Conservation (phyloP, 2,888 invertebrate genomes). For the Vanessa cardui region DNA sequence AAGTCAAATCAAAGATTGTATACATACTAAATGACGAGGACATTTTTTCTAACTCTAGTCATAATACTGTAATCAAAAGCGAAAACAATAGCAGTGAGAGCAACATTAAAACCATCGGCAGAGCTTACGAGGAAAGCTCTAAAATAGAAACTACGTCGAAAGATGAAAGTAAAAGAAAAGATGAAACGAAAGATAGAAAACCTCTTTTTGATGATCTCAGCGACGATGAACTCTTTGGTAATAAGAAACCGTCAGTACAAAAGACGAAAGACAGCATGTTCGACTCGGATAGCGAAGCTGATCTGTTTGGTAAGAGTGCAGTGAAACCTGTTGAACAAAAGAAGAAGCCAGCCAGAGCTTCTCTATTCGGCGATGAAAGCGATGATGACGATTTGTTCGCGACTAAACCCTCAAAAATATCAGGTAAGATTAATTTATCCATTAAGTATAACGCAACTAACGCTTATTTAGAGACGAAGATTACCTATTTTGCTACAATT, state of each 20-base stretch:
- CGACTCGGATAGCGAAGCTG: conserved; percentile 68
- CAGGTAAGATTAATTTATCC: conserved; percentile 47
- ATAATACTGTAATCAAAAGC: conserved; percentile 22
- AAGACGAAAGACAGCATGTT: conserved; percentile 49
- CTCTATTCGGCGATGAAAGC: conserved; percentile 68
- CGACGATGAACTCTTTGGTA: conserved; percentile 64
- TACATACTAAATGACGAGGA: conserved; percentile 74
- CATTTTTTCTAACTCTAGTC: conserved; percentile 52
- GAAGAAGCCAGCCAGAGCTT: conserved; percentile 47
- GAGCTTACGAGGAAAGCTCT: conserved; percentile 24
- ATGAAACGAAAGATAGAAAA: conserved; percentile 41
- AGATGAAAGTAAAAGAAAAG: conserved; percentile 18
- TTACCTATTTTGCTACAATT: no score
- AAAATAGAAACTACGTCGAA: conserved; percentile 18
- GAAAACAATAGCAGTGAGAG: conserved; percentile 29
- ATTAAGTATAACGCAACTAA: no score
- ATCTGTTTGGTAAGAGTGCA: conserved; percentile 55
- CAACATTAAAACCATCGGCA: conserved; percentile 41
- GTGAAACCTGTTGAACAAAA: conserved; percentile 32
- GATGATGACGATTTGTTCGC: conserved; percentile 65
- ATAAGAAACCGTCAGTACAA: conserved; percentile 47
- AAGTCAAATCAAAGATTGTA: conserved; percentile 64
- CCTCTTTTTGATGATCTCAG: conserved; percentile 61
- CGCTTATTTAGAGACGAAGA: no score
- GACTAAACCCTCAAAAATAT: conserved; percentile 48